Evolutionary conservation across 2,113 vertebrate genomes (phyloP), one percentile per base, ranked within the genome.

Genomic region (Serilophus lunatus): DNA sequence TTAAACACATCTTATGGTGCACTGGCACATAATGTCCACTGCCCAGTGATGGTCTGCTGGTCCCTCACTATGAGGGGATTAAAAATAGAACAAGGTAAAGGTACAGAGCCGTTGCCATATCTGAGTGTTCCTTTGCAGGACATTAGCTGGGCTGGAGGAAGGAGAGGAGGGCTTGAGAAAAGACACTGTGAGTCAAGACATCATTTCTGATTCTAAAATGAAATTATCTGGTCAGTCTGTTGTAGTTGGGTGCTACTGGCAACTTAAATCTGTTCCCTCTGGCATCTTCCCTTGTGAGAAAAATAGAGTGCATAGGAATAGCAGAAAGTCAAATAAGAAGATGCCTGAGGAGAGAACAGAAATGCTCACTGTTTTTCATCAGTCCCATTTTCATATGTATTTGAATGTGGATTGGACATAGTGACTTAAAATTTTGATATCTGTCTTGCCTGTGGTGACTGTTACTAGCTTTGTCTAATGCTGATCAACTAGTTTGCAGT

Each of bases 1-100:
- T 49, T 74, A 57, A 53, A 31, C n/a, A 8, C 9, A 25, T 40
- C 57, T 50, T 22, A 1, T 7, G 31, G 16, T 45, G 23, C 42
- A 22, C 28, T 42, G 6, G 29, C 18, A 16, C 10, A 10, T 17
- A 31, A 9, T 42, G 54, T 26, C 65, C 17, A 3, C 56, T 76
- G 79, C 19, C n/a, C 51, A 42, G 44, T 4, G 24, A 38, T 50
- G 29, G 13, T 60, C 56, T 54, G 19, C 36, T 77, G 29, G 26
- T 18, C 38, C n/a, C 9, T n/a, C 13, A 12, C 33, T 57, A 4
- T 7, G 18, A 25, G 17, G 0, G 2, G 11, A 17, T 17, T 13
- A 57, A 72, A 84, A 45, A 23, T 49, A 50, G 59, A 42, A 10
- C 26, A 36, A 42, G 14, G 50, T 13, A 57, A 88, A 88, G 20